These are phyloP conservation scores for Anser brachyrhynchus DNA, from an alignment of 2,113 vertebrate species.

Conservation along the genomic window DNA sequence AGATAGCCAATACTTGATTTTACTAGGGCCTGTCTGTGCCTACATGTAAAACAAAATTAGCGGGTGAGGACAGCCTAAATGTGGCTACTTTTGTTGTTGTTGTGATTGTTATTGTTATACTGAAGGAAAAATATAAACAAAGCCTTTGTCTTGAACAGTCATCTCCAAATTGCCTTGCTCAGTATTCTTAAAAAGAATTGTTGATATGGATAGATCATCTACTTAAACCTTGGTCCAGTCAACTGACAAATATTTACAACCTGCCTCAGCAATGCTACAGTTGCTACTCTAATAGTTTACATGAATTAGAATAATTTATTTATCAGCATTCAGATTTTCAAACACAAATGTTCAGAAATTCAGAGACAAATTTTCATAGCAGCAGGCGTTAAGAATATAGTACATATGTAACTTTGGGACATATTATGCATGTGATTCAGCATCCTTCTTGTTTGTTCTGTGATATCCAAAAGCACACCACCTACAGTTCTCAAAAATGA, in stretches of 20 bases:
- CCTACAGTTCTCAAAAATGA: slow-evolving; percentile 3
- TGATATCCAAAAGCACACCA: slow-evolving; percentile 33
- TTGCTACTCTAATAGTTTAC: slow-evolving; percentile 22
- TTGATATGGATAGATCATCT: background rate
- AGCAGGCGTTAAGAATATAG: background rate
- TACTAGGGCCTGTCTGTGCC: background rate
- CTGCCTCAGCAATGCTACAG: background rate
- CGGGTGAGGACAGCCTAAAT: background rate
- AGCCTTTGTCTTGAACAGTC: background rate
- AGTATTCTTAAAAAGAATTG: background rate
- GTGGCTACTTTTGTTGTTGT: background rate
- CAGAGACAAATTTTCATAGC: background rate
- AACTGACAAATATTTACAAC: background rate
- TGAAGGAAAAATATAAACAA: background rate
- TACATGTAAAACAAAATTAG: background rate
- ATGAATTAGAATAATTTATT: slow-evolving; percentile 67
- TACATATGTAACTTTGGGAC: slow-evolving; percentile 28
- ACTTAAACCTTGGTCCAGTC: background rate
- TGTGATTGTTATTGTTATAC: background rate
- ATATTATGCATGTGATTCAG: background rate
- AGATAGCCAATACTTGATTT: background rate
- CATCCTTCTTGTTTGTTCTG: slow-evolving; percentile 16
- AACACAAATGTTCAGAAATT: background rate
- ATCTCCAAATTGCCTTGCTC: background rate
- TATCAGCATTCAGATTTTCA: slow-evolving; percentile 63